Evolutionary conservation across 2,113 vertebrate genomes (phyloP).

Genomic region (Tenebrosternarchus preto): DNA sequence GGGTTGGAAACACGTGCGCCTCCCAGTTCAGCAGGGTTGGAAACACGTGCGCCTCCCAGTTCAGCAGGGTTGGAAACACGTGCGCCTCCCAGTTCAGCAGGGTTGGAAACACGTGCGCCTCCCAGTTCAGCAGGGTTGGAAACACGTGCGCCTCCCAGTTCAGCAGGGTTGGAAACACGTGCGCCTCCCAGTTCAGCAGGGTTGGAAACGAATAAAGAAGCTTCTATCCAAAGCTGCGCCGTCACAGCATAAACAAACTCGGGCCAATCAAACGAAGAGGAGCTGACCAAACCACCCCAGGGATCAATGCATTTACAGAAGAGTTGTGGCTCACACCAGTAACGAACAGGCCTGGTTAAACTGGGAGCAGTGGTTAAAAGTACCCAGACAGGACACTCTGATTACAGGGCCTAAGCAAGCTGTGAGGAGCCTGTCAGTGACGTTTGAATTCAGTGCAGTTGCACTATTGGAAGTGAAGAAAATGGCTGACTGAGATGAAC

Average conservation of each 20-base stretch:
- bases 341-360: not conserved
- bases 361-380: not conserved
- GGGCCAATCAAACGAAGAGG: constrained; percentile 3
- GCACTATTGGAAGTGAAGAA: not conserved
- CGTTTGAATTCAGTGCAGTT: not conserved
- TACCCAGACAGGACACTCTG: not conserved
- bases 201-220: not conserved
- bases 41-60: no score
- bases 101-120: no score
- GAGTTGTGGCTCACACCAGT: not conserved
- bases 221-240: not conserved
- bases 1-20: no score
- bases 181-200: no score
- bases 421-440: not conserved
- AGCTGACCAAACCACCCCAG: constrained; percentile 6
- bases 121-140: no score
- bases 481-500: not conserved
- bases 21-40: no score
- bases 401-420: not conserved
- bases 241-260: not conserved
- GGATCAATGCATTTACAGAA: not conserved
- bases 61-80: no score
- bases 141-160: no score
- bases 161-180: no score
- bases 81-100: no score